A percentile compares a stretch with the other conserved stretches of the same genome.
Conservation (phyloP, 2,888 invertebrate genomes). For the Lathronympha strigana region DNA sequence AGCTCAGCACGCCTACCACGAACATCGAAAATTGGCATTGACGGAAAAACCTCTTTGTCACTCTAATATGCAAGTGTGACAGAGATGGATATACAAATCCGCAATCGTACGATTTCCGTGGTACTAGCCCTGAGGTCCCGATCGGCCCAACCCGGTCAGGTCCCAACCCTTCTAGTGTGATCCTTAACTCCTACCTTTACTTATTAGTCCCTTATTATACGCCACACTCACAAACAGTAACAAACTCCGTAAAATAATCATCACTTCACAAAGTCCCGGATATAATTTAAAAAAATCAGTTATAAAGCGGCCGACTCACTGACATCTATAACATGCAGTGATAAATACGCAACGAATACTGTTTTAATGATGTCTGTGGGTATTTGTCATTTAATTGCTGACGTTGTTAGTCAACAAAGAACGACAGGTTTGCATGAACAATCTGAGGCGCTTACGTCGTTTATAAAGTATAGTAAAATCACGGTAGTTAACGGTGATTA, state of each 20-base stretch:
- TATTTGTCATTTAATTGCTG: constrained; percentile 62
- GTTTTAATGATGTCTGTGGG: constrained; percentile 59
- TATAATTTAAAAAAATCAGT: background rate
- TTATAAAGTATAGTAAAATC: background rate
- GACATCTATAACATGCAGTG: constrained; percentile 15
- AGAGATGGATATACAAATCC: too few species aligned
- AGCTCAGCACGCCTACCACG: too few species aligned
- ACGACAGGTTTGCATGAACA: background rate
- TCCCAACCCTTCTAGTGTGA: too few species aligned
- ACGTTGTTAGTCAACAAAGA: background rate
- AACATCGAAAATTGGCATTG: too few species aligned
- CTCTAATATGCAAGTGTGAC: too few species aligned
- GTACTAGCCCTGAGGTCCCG: too few species aligned
- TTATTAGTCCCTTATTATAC: background rate
- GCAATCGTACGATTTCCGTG: too few species aligned
- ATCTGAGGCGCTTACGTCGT: background rate
- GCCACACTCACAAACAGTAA: background rate
- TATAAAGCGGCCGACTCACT: constrained; percentile 9
- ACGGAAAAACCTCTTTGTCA: too few species aligned
- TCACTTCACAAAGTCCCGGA: background rate
- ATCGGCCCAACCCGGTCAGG: too few species aligned
- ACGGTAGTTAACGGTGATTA: constrained; percentile 14
- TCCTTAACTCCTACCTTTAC: constrained; percentile 35
- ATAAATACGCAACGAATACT: constrained; percentile 49
- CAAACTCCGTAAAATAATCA: constrained; percentile 20